Percentiles rank a stretch among this genome's conserved stretches.
Conservation (phyloP, 2,888 invertebrate species). For the Alloplasta piceator region DNA sequence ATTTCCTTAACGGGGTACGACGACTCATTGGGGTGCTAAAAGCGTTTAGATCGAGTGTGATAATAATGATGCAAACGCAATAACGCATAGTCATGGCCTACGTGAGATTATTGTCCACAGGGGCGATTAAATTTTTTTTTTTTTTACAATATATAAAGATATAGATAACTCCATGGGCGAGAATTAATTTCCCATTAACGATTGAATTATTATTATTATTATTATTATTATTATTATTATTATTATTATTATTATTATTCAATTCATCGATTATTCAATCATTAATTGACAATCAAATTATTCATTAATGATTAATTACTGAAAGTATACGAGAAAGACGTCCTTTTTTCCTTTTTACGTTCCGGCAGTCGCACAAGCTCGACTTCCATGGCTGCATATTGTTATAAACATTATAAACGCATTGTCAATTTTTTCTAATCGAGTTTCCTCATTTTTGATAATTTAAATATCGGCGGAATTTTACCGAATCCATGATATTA, state of each 20-base stretch:
- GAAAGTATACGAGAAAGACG: slow-evolving; percentile 25
- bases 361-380: slow-evolving; percentile 41
- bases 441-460: slow-evolving; percentile 2
- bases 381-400: slow-evolving; percentile 44
- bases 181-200: too few relatives aligned
- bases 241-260: too few relatives aligned
- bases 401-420: neutral
- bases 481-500: neutral
- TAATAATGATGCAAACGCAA: slow-evolving; percentile 50
- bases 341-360: slow-evolving; percentile 7
- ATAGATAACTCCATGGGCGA: too few relatives aligned
- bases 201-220: too few relatives aligned
- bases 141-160: too few relatives aligned
- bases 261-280: too few relatives aligned
- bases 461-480: neutral
- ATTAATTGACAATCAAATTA: too few relatives aligned
- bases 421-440: slow-evolving; percentile 22
- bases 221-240: too few relatives aligned
- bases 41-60: slow-evolving; percentile 56
- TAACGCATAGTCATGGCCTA: slow-evolving; percentile 59
- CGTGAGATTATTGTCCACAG: slow-evolving; percentile 57
- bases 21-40: slow-evolving; percentile 54
- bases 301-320: slow-evolving; percentile 25
- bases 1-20: slow-evolving; percentile 44
- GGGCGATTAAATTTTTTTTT: slow-evolving; percentile 40